Conservation (phyloP, 1,140 invertebrate genomes). For the Heterodera schachtii region DNA sequence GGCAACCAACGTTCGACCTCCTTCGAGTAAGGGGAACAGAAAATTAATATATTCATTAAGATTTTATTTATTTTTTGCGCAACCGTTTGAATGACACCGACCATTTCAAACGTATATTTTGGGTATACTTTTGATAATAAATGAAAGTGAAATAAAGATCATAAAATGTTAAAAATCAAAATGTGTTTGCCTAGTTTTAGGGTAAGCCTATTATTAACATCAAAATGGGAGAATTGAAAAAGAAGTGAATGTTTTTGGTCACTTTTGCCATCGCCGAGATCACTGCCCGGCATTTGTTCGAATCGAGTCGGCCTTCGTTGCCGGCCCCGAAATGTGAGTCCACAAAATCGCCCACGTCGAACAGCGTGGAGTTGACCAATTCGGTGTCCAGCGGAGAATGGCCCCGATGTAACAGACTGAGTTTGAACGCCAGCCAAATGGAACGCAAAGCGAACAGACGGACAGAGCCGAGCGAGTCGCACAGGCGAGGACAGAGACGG, state of each 20-base stretch:
- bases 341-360: conserved; percentile 50
- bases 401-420: conserved; percentile 57
- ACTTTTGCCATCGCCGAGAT: conserved; percentile 55
- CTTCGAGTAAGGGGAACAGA: conserved; percentile 16
- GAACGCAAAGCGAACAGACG: conserved; percentile 48
- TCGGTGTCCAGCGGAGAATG: conserved; percentile 56
- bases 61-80: no score
- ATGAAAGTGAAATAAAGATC: not conserved
- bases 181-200: no score
- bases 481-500: conserved; percentile 58
- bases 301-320: conserved; percentile 58
- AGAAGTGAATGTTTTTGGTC: conserved; percentile 24
- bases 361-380: conserved; percentile 50
- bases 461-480: conserved; percentile 60
- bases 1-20: conserved; percentile 61
- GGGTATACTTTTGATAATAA: no score
- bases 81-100: no score
- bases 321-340: conserved; percentile 44
- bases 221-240: not conserved
- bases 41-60: no score
- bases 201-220: no score
- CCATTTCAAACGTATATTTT: no score
- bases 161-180: no score
- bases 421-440: conserved; percentile 55
- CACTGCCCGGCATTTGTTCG: conserved; percentile 35